These are phyloP conservation scores for Apocheima hispidaria DNA, from an alignment of 2,888 invertebrate genomes.

Conservation along the genomic window DNA sequence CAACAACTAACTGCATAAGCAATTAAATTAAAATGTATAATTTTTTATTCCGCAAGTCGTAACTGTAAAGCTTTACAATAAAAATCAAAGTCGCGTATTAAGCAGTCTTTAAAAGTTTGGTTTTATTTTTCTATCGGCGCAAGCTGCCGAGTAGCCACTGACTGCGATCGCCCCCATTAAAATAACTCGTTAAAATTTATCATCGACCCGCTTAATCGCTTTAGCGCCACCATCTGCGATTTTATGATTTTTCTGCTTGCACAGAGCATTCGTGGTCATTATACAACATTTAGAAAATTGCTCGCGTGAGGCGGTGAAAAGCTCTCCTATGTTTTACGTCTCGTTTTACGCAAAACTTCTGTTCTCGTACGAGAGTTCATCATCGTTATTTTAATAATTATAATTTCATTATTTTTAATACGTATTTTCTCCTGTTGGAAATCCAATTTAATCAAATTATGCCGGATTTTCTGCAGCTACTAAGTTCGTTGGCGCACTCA, in stretches of 20 bases:
- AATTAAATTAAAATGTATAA: constrained; percentile 48
- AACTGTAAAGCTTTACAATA: constrained; percentile 57
- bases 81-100: constrained; percentile 69
- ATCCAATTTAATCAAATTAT: constrained; percentile 78
- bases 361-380: constrained; percentile 45
- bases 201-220: constrained; percentile 86
- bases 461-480: constrained; percentile 71
- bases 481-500: constrained; percentile 70
- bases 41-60: constrained; percentile 31
- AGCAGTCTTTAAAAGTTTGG: constrained; percentile 77
- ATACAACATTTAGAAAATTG: constrained; percentile 79
- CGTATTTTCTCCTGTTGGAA: constrained; percentile 61
- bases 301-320: constrained; percentile 69
- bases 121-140: constrained; percentile 84
- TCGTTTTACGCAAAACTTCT: constrained; percentile 49
- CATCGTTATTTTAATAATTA: constrained; percentile 61
- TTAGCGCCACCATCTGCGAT: constrained; percentile 86
- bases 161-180: constrained; percentile 86
- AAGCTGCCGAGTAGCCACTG: constrained; percentile 81
- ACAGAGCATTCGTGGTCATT: constrained; percentile 83
- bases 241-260: constrained; percentile 86
- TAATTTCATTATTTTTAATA: constrained; percentile 61
- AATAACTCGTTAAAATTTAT: constrained; percentile 87
- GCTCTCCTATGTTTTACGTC: constrained; percentile 54
- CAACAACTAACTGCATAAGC: neutral